phyloP scores from a whole-genome alignment of 1,140 invertebrate genomes.

The Ectropis grisescens region DNA sequence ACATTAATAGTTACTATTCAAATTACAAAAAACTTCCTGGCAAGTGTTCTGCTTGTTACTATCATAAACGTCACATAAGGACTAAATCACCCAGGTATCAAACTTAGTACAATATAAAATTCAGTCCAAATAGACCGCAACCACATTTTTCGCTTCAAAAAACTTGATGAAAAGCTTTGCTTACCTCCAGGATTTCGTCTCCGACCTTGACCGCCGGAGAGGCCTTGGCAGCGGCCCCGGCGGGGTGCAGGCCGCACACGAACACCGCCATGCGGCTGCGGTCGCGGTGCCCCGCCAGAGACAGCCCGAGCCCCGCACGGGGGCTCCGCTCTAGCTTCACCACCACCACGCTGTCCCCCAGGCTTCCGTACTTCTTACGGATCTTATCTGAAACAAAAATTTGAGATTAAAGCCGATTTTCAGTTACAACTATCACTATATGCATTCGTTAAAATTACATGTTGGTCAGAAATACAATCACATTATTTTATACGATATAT shows the following conservation, averaged over 20 bases:
- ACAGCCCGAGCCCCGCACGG: conserved; percentile 85
- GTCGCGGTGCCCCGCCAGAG: conserved; percentile 94
- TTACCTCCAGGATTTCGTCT: conserved; percentile 84
- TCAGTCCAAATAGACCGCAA: too few species aligned
- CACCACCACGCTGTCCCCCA: conserved; percentile 78
- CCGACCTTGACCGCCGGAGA: conserved; percentile 85
- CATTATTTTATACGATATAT: too few species aligned
- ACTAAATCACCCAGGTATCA: too few species aligned
- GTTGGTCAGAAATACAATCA: too few species aligned
- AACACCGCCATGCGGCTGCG: conserved; percentile 96
- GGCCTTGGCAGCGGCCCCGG: conserved; percentile 82
- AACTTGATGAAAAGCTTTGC: too few species aligned
- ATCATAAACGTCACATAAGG: too few species aligned
- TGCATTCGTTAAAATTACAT: too few species aligned
- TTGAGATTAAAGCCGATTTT: background rate
- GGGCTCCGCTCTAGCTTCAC: conserved; percentile 79
- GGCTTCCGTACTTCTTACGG: conserved; percentile 88
- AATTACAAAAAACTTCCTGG: too few species aligned
- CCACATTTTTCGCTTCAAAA: too few species aligned
- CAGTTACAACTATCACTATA: background rate
- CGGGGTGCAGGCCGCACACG: conserved; percentile 94
- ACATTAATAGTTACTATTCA: too few species aligned
- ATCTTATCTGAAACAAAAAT: conserved; percentile 81
- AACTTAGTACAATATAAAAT: too few species aligned
- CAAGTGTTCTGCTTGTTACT: too few species aligned